These are phyloP conservation scores for Drosophila ercepeae DNA, from an alignment of 1,140 invertebrate genomes.

Conservation along the genomic window DNA sequence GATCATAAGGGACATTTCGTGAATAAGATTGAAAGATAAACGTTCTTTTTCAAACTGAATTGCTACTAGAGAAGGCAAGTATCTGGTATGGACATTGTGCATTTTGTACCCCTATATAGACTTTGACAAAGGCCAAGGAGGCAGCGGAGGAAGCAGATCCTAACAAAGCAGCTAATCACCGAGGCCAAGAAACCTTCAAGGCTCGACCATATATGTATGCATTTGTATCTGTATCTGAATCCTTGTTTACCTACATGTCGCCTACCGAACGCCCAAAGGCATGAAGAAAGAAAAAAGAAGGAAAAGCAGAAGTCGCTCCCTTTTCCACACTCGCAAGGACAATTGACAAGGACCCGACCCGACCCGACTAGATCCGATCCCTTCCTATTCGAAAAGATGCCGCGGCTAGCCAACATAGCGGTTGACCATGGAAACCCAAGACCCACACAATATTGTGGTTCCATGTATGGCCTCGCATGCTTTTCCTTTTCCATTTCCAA, in stretches of 20 bases:
- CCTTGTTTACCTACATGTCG: conserved; percentile 54
- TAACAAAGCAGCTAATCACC: conserved; percentile 47
- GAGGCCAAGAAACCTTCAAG: conserved; percentile 33
- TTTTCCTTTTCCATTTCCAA: conserved; percentile 27
- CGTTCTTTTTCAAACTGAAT: conserved; percentile 19
- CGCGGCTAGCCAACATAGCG: conserved; percentile 70
- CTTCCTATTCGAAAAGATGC: conserved; percentile 15
- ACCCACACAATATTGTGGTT: conserved; percentile 42
- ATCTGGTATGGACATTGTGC: conserved; percentile 38
- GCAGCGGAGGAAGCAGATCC: conserved; percentile 22
- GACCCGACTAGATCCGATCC: conserved; percentile 7
- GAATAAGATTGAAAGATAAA: conserved; percentile 32
- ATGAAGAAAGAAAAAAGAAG: conserved; percentile 9
- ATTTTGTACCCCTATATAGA: conserved; percentile 24
- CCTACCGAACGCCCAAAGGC: conserved; percentile 49
- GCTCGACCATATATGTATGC: conserved; percentile 6
- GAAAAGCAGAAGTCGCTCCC: conserved; percentile 45
- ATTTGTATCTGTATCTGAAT: conserved; percentile 10
- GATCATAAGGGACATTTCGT: conserved; percentile 39
- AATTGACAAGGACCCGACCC: neutral
- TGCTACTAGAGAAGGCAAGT: conserved; percentile 50
- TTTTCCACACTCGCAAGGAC: conserved; percentile 27
- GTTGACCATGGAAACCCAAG: conserved; percentile 73
- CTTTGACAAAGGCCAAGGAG: conserved; percentile 40
- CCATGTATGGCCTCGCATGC: conserved; percentile 42